Evolutionary conservation across 2,888 invertebrate species (phyloP).

Genomic region (Ctenicera cuprea): DNA sequence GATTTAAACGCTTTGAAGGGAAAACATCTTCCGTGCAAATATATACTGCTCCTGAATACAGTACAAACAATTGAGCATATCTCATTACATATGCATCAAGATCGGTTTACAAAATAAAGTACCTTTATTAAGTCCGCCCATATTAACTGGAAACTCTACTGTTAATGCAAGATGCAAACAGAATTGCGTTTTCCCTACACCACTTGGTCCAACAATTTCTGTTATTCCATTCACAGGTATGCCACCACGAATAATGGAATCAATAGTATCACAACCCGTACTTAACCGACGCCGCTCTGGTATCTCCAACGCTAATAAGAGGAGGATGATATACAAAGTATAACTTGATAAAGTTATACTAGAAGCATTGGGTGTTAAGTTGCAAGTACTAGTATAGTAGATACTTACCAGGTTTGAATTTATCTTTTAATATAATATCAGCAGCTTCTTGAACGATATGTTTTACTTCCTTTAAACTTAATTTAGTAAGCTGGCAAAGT

Average conservation of each 20-base stretch:
- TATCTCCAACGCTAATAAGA: conserved; percentile 59
- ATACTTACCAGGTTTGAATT: conserved; percentile 53
- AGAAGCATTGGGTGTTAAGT: too few species aligned
- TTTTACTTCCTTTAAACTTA: conserved; percentile 68
- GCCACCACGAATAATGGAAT: conserved; percentile 80
- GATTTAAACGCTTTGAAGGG: conserved; percentile 80
- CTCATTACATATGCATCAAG: neutral
- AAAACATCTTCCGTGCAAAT: conserved; percentile 88
- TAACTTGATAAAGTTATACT: neutral
- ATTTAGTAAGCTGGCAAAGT: conserved; percentile 71
- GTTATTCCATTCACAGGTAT: conserved; percentile 81
- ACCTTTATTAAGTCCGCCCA: conserved; percentile 76
- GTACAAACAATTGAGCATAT: conserved; percentile 10
- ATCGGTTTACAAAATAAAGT: conserved; percentile 43
- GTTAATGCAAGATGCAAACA: conserved; percentile 82
- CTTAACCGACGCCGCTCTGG: conserved; percentile 65
- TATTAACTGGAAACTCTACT: conserved; percentile 75
- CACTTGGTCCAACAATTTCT: conserved; percentile 88
- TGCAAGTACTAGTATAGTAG: too few species aligned
- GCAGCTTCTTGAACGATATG: conserved; percentile 69
- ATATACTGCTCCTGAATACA: conserved; percentile 75
- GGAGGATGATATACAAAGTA: conserved; percentile 4
- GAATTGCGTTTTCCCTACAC: conserved; percentile 88
- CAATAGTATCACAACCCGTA: conserved; percentile 78
- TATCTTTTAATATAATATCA: conserved; percentile 57